Base-by-base conservation (phyloP, 2,113 vertebrate species). In the rat (Rattus norvegicus) region DNA sequence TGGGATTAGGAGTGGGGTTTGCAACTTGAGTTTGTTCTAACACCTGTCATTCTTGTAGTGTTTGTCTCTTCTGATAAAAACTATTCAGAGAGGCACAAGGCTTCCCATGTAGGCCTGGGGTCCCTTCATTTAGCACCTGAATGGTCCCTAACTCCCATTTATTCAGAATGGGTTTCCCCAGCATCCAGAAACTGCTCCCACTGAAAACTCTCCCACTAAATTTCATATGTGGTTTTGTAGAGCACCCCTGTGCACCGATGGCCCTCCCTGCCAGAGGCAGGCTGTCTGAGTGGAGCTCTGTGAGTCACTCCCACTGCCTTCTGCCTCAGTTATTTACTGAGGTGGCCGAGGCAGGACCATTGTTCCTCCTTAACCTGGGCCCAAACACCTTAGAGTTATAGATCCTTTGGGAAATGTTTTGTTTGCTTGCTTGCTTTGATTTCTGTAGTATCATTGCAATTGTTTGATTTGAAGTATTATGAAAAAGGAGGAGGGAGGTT, bases 1-100 rank as follows among this genome's bases (percentile, higher is more conserved):
- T 63, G 56, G 67, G 91, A 79, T 75, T 89, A 88, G 93, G 79
- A 88, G 54, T 92, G 24, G n/a, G 65, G 73, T 92, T 96, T 94
- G 47, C 77, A 91, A 92, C 67, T 83, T 86, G 85, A 90, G 87
- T 94, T 52, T 92, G 85, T 90, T 72, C 69, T 61, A 79, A 70
- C 33, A 90, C 5, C 33, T 36, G 30, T 22, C 26, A 39, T 95
- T 79, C 75, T 43, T 93, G 12, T 61, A 72, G 13, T 67, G n/a
- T 94, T 83, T 47, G 43, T 91, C 65, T 24, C 85, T 0, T 84
- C 26, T 49, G 81, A 54, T 22, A 39, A 63, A 65, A 72, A 85
- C 8, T 56, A 26, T 5, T 73, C 69, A 79, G 69, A 69, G 54
- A 81, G 76, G 52, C 8, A 13, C 49, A 30, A n/a, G 54, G 36